Base-by-base conservation (phyloP, 2,797 vertebrate species). In the Siniperca obscura region DNA sequence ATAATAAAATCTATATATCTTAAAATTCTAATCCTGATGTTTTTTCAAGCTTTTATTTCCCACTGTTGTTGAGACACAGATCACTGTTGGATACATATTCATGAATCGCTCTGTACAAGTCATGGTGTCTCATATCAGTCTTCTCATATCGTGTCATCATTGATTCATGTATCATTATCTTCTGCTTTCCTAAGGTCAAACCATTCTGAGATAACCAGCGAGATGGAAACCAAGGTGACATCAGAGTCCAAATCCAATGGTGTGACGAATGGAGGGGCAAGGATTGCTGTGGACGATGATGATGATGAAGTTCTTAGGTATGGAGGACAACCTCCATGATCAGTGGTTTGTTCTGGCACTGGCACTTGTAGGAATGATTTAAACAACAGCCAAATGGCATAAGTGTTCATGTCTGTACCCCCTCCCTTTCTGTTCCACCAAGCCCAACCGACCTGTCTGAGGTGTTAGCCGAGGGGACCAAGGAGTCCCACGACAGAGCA, bases 391-490 rank as follows among this genome's bases (percentile, higher is more conserved):
- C 4, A n/a, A 46, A 66, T 76, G 42, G 8, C 13, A 5, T n/a
- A 30, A 59, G 14, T 34, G 16, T 56, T 67, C 0, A 59, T 44
- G 25, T 56, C 19, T 42, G 36, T 50, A 11, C 0, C 16, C 22
- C 22, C 65, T 53, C 19, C 1, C 0, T 44, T 3, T 74, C 22
- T 70, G 11, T 16, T 25, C 21, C 64, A 25, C 16, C 48, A 60
- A 98, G 97, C 53, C 94, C 95, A 85, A 91, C 90, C 0, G 97
- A 97, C 88, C 94, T 98, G 13, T 97, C 97, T 0, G 97, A 98
- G 90, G 90, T 97, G 90, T 94, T 97, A 78, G 95, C 96, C 22
- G 96, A 96, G 78, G 96, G 97, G 12, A 98, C 97, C 0, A 97
- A 97, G 88, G 96, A 97, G 40, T 94, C 96, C 4, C 97, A 98